These are phyloP conservation scores for Solen grandis DNA, from an alignment of 1,140 invertebrate genomes.

Conservation along the genomic window DNA sequence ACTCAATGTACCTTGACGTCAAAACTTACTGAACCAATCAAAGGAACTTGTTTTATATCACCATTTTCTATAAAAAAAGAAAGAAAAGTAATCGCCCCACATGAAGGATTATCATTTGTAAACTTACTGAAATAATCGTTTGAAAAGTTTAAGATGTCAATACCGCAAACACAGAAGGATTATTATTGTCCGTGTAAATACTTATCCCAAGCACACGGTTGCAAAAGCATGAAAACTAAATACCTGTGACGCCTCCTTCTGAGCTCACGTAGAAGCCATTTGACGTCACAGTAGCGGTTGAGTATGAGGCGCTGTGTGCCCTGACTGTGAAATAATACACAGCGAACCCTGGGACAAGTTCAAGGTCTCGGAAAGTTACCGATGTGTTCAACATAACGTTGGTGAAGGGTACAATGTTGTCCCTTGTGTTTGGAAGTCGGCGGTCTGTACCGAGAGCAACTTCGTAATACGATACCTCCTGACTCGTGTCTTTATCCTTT, in stretches of 20 bases:
- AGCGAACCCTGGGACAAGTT: constrained; percentile 59
- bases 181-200: neutral
- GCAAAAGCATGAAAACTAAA: neutral
- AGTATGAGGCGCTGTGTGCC: constrained; percentile 63
- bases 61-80: neutral
- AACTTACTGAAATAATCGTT: neutral
- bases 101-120: neutral
- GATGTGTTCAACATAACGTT: constrained; percentile 67
- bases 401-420: constrained; percentile 70
- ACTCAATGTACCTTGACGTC: too few species aligned
- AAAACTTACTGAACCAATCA: neutral
- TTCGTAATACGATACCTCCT: constrained; percentile 67
- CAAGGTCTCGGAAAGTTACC: constrained; percentile 66
- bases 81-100: neutral
- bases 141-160: neutral
- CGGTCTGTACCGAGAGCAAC: constrained; percentile 73
- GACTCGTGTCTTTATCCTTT: constrained; percentile 17
- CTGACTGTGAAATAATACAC: constrained; percentile 72
- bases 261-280: constrained; percentile 72
- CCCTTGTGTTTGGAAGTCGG: constrained; percentile 68
- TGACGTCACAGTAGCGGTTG: constrained; percentile 65
- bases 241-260: constrained; percentile 64
- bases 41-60: neutral
- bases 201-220: too few species aligned
- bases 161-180: neutral